Evolutionary conservation across 2,113 vertebrate species (phyloP).

Genomic region (Embiotoca jacksoni): DNA sequence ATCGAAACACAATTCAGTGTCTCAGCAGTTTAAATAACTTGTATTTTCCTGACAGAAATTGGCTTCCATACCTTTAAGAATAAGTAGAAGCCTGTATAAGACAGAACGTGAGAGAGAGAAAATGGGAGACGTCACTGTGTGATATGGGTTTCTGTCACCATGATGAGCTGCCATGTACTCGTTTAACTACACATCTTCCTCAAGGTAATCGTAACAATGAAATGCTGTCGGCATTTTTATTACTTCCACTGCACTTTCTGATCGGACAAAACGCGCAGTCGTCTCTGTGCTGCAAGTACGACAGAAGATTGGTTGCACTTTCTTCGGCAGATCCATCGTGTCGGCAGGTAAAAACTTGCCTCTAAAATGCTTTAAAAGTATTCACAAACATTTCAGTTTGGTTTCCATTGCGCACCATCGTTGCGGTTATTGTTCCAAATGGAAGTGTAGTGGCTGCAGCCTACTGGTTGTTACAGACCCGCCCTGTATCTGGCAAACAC

Average conservation of each 20-base stretch:
- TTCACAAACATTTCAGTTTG: conserved; percentile 11
- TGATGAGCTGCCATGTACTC: background rate
- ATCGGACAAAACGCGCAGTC: background rate
- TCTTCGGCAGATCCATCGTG: background rate
- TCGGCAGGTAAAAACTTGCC: background rate
- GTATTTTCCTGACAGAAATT: no score
- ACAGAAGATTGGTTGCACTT: background rate
- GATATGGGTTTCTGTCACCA: conserved; percentile 8
- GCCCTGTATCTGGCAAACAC: conserved; percentile 68
- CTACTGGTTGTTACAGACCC: conserved; percentile 57
- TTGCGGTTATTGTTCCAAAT: conserved; percentile 33
- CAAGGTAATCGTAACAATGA: background rate
- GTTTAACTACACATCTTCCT: background rate
- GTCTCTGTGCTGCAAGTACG: background rate
- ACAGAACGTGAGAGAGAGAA: background rate
- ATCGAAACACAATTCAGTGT: no score
- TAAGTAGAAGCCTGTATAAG: no score
- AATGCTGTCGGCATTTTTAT: conserved; percentile 1
- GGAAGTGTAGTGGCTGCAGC: conserved; percentile 46
- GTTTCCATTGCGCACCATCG: conserved; percentile 23
- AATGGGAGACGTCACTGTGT: background rate
- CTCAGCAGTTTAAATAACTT: no score
- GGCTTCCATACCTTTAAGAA: no score
- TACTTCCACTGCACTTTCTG: background rate
- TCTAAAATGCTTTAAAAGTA: background rate